Evolutionary conservation across 2,797 vertebrate species (phyloP).

Genomic region (Pipistrellus pygmaeus): DNA sequence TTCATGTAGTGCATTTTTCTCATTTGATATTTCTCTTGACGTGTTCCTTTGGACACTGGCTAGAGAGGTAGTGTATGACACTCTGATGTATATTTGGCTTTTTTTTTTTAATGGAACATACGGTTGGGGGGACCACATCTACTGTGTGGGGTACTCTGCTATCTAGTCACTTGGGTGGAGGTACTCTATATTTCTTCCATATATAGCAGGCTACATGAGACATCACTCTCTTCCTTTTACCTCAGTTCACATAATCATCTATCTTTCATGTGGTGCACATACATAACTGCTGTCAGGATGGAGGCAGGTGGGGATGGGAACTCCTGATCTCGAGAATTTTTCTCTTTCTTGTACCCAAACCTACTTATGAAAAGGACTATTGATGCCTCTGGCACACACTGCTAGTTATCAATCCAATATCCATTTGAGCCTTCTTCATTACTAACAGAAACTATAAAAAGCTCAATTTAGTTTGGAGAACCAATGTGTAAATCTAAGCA

Average conservation of each 20-base stretch:
- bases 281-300: background rate
- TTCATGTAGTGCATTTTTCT: background rate
- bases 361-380: slow-evolving; percentile 18
- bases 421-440: slow-evolving; percentile 42
- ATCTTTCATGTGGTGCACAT: background rate
- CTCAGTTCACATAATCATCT: background rate
- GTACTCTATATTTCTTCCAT: background rate
- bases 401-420: slow-evolving; percentile 60
- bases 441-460: slow-evolving; percentile 66
- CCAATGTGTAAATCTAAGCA: slow-evolving; percentile 46
- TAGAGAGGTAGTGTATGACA: background rate
- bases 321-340: background rate
- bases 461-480: slow-evolving; percentile 44
- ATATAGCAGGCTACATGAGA: background rate
- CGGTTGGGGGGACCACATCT: background rate
- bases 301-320: background rate
- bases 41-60: background rate
- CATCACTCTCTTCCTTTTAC: background rate
- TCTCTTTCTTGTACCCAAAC: background rate
- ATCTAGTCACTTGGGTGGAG: background rate
- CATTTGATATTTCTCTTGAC: background rate
- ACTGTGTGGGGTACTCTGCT: fast-evolving
- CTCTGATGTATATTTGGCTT: background rate
- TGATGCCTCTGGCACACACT: slow-evolving; percentile 18
- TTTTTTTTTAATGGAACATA: background rate